These are phyloP conservation scores for Bombus confusus DNA, from an alignment of 1,140 invertebrate species.

Conservation along the genomic window DNA sequence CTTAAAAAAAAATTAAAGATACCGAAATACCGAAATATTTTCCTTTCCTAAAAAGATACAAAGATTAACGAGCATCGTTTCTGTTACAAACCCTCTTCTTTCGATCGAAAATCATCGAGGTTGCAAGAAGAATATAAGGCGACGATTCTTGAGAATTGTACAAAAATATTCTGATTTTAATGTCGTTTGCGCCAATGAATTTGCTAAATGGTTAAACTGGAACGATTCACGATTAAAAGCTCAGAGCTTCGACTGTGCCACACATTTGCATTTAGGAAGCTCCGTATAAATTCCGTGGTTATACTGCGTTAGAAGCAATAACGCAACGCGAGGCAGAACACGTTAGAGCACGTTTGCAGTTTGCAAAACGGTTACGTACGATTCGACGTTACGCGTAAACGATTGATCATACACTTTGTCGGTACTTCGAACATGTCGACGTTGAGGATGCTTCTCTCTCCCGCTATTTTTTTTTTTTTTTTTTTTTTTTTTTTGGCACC, in stretches of 20 bases:
- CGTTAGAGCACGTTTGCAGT: background rate
- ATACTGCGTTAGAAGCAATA: conserved; percentile 39
- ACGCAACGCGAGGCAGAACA: background rate
- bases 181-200: conserved; percentile 59
- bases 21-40: background rate
- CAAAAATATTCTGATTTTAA: conserved; percentile 60
- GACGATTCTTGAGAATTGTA: conserved; percentile 63
- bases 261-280: conserved; percentile 48
- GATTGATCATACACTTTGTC: background rate
- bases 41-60: background rate
- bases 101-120: background rate
- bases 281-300: conserved; percentile 54
- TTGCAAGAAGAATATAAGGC: conserved; percentile 5
- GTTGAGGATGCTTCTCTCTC: background rate
- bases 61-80: background rate
- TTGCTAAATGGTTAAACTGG: conserved; percentile 59
- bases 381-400: conserved; percentile 24
- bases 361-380: conserved; percentile 4
- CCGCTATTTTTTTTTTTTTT: too few relatives aligned
- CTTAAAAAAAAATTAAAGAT: background rate
- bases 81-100: background rate
- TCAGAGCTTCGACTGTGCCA: conserved; percentile 27
- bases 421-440: background rate
- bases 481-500: background rate
- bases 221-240: conserved; percentile 66